Evolutionary conservation across 2,113 vertebrate species (phyloP), one percentile per base, ranked within the genome.

Genomic region (Limanda limanda): DNA sequence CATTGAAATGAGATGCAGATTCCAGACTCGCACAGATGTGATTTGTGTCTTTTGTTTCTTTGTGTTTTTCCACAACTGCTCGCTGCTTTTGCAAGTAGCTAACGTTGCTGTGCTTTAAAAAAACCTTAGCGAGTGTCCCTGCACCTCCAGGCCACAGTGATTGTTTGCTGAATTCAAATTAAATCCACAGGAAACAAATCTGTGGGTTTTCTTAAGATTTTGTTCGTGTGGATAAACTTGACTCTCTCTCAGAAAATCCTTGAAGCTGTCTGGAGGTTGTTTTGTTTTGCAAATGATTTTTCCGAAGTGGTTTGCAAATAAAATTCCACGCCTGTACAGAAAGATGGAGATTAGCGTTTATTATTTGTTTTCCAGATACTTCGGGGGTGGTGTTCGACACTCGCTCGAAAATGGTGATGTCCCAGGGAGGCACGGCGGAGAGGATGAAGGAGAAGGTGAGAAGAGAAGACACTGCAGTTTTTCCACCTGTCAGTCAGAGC

Each of bases 371-470:
- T 80, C 9, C 91, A 99, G 97, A 97, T 94, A 91, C 95, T 0
- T 95, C 96, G 3, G 96, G 96, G 59, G 97, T 98, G 71, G 96
- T 98, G 92, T 99, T 98, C 89, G 97, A 99, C 92, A 96, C 97
- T 2, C 96, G 97, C 86, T 98, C 96, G 23, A 98, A 98, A 73
- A 97, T 96, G 71, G 97, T 96, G 66, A 95, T 99, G 95, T 97
- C 97, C 84, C 97, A 97, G 83, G 97, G 97, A 92, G 97, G 97
- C 86, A 94, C 95, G 8, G 95, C 96, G 71, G 97, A 98, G 74
- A 96, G 95, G 90, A 98, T 99, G 97, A 99, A 99, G 89, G 97
- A 99, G 79, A 99, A 98, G 96, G 97, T 97, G 93, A 92, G 91
- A 7, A 6, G 6, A 5, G 31, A 1, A 7, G 31, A 31, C 6